Evolutionary conservation across 2,797 vertebrate genomes (phyloP).

Genomic region (Epinephelus malabaricus): DNA sequence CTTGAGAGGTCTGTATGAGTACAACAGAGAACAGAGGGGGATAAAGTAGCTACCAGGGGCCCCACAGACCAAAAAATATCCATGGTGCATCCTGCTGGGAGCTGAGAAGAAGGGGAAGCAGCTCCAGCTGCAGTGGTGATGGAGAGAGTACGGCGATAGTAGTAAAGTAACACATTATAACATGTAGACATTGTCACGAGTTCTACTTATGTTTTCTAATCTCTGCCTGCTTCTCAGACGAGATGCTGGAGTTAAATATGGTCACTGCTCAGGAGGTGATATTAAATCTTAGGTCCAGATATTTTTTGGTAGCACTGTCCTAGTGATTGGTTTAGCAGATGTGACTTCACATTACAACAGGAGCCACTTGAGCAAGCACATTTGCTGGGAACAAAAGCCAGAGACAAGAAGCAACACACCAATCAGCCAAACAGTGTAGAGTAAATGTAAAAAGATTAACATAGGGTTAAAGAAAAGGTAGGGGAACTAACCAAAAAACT

Average conservation of each 20-base stretch:
- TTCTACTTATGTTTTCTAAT: background rate
- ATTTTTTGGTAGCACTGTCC: background rate
- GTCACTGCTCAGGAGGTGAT: background rate
- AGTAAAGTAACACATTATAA: background rate
- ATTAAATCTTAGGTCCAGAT: background rate
- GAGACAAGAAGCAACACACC: too few species aligned
- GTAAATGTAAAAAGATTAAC: too few species aligned
- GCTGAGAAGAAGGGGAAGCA: constrained; percentile 1
- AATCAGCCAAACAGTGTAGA: too few species aligned
- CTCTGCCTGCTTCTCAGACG: background rate
- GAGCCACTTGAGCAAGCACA: too few species aligned
- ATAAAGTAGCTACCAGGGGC: constrained; percentile 31
- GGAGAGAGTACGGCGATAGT: background rate
- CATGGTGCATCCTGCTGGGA: constrained; percentile 28
- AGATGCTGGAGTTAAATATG: background rate
- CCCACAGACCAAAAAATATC: constrained; percentile 51
- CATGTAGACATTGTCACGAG: background rate
- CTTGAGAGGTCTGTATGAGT: constrained; percentile 68
- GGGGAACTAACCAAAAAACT: too few species aligned
- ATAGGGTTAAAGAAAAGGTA: too few species aligned
- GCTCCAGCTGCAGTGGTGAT: constrained; percentile 33
- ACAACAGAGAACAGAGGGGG: constrained; percentile 25
- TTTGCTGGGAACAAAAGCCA: too few species aligned
- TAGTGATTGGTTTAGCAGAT: background rate
- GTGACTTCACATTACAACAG: background rate